Percentiles rank a stretch among this genome's conserved stretches.
phyloP scores from a whole-genome alignment of 2,113 vertebrate genomes.

The Barnardius zonarius region DNA sequence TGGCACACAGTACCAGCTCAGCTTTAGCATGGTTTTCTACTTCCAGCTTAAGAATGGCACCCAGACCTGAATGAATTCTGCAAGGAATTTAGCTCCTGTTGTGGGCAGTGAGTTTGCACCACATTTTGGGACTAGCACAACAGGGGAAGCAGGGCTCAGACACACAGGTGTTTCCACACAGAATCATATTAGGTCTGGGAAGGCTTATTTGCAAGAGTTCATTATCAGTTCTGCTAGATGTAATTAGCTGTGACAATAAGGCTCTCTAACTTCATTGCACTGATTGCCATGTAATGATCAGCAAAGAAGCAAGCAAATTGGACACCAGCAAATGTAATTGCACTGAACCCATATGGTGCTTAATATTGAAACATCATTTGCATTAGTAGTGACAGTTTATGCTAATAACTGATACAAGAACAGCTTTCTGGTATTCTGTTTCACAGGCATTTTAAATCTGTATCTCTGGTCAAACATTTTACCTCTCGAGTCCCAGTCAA shows the following conservation, averaged over 20 bases:
- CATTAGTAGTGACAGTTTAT: not conserved
- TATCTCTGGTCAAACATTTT: not conserved
- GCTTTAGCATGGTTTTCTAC: not conserved
- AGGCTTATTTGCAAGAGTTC: not conserved
- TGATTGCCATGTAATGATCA: not conserved
- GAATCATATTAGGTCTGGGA: not conserved
- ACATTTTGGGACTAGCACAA: not conserved
- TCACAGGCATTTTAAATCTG: not conserved
- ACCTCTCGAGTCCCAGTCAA: slow-evolving; percentile 98
- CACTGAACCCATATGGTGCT: not conserved
- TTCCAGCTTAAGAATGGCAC: not conserved
- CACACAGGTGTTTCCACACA: not conserved
- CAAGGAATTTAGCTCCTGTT: not conserved
- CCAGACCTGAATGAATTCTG: not conserved
- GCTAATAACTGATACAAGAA: not conserved
- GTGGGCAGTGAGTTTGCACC: not conserved
- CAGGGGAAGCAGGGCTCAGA: not conserved
- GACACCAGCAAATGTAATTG: not conserved
- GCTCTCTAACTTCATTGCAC: not conserved
- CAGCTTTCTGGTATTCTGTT: not conserved
- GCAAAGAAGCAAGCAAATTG: not conserved
- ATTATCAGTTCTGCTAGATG: not conserved
- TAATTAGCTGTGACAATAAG: not conserved
- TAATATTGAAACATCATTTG: not conserved
- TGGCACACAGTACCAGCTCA: not conserved